Evolutionary conservation across 2,797 vertebrate species (phyloP).

Genomic region (Enteromius viviparus): DNA sequence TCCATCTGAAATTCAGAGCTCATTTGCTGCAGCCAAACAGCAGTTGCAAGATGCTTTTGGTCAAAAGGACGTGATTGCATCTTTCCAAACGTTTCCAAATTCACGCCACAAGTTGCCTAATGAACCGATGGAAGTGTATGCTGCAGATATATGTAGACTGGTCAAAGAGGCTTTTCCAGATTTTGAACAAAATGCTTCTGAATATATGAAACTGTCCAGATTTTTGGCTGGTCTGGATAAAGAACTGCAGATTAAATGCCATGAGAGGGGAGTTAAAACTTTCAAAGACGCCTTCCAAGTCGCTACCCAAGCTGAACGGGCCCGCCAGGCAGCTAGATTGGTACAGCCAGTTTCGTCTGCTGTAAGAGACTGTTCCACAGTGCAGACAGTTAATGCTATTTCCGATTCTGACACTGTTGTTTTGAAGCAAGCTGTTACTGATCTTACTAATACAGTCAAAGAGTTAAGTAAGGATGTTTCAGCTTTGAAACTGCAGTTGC

Average conservation of each 20-base stretch:
- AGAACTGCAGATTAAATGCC: slow-evolving; percentile 32
- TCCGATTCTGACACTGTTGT: too few relatives aligned
- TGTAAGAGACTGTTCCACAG: not conserved
- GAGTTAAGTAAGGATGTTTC: too few relatives aligned
- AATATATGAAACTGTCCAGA: slow-evolving; percentile 31
- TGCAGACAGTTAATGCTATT: not conserved
- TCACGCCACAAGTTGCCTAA: slow-evolving; percentile 11
- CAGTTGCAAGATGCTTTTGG: slow-evolving; percentile 20
- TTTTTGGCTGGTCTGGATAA: slow-evolving; percentile 31
- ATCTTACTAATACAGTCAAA: too few relatives aligned
- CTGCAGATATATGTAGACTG: slow-evolving; percentile 33
- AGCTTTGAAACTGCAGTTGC: too few relatives aligned
- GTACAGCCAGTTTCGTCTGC: not conserved
- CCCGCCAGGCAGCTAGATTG: not conserved
- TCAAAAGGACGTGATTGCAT: slow-evolving; percentile 25
- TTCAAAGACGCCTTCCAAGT: slow-evolving; percentile 24
- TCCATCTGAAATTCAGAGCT: not conserved
- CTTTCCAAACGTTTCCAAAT: slow-evolving; percentile 40
- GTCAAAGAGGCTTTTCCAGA: slow-evolving; percentile 45
- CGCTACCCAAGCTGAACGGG: slow-evolving; percentile 5
- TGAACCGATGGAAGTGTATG: slow-evolving; percentile 39
- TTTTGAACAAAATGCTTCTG: slow-evolving; percentile 25
- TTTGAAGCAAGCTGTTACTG: too few relatives aligned
- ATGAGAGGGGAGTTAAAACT: slow-evolving; percentile 24
- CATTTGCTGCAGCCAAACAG: slow-evolving; percentile 11